phyloP scores from a whole-genome alignment of 2,113 vertebrate species.

The Lepidothrix coronata region DNA sequence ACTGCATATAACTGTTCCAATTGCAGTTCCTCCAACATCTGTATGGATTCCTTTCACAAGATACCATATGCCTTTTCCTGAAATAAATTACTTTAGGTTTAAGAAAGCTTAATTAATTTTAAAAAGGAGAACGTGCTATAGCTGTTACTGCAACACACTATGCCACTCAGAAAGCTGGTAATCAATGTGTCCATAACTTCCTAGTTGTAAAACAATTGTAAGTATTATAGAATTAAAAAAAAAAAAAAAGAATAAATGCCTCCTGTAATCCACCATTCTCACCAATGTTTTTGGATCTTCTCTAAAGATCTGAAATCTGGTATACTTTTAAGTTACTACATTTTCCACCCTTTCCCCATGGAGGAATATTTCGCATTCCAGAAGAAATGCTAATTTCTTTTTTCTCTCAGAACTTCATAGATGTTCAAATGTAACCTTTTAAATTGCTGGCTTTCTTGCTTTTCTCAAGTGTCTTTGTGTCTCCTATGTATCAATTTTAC shows the following conservation, averaged over 20 bases:
- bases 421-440: neutral
- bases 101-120: neutral
- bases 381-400: neutral
- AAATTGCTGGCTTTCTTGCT: neutral
- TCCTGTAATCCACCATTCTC: neutral
- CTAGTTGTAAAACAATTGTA: neutral
- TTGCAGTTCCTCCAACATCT: neutral
- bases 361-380: neutral
- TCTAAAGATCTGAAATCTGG: neutral
- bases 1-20: neutral
- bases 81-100: neutral
- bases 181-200: neutral
- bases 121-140: neutral
- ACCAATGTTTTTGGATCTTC: neutral
- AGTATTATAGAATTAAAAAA: neutral
- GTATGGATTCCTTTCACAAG: neutral
- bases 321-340: neutral
- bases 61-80: neutral
- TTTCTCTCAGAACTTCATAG: neutral
- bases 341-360: neutral
- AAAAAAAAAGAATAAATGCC: neutral
- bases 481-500: neutral
- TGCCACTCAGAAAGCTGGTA: neutral
- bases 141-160: neutral
- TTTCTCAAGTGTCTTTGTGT: neutral